A percentile compares a stretch with the other conserved stretches of the same genome.
phyloP scores from a whole-genome alignment of 2,113 vertebrate genomes.

The Coryphaenoides rupestris region DNA sequence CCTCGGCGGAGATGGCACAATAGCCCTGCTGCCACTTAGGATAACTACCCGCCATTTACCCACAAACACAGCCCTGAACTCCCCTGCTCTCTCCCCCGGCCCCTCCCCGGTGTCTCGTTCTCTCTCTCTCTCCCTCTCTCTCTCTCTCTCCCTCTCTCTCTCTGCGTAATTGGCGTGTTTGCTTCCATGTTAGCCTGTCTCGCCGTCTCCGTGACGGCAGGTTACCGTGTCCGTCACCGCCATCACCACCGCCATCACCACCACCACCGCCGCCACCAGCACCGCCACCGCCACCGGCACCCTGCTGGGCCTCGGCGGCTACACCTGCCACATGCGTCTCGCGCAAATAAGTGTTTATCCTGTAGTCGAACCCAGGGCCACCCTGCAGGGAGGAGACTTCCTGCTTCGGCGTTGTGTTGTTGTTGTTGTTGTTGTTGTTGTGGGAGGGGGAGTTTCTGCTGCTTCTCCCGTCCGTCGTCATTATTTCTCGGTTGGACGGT shows the following conservation, averaged over 20 bases:
- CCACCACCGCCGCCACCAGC: no score
- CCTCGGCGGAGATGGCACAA: no score
- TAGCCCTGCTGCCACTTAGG: conserved; percentile 49
- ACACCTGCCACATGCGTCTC: conserved; percentile 22
- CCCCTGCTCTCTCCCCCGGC: no score
- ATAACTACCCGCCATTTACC: conserved; percentile 61
- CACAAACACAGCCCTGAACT: conserved; percentile 43
- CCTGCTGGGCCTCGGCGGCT: conserved; percentile 35
- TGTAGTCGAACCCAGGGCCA: conserved; percentile 22
- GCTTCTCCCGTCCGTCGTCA: conserved; percentile 13
- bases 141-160: conserved; percentile 10
- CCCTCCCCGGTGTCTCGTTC: no score
- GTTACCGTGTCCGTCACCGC: conserved; percentile 41
- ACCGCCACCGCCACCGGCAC: no score
- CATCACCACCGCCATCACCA: no score
- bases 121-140: no score
- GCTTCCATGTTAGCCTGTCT: conserved; percentile 52
- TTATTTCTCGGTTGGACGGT: conserved; percentile 8
- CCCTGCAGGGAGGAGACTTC: conserved; percentile 17
- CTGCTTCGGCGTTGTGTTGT: no score
- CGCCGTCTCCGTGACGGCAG: conserved; percentile 41
- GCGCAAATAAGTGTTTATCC: conserved; percentile 26
- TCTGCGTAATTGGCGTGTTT: conserved; percentile 61
- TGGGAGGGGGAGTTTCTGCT: conserved; percentile 20
- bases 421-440: no score